Evolutionary conservation across 2,888 invertebrate species (phyloP).

Genomic region (Platycheirus rosarum): DNA sequence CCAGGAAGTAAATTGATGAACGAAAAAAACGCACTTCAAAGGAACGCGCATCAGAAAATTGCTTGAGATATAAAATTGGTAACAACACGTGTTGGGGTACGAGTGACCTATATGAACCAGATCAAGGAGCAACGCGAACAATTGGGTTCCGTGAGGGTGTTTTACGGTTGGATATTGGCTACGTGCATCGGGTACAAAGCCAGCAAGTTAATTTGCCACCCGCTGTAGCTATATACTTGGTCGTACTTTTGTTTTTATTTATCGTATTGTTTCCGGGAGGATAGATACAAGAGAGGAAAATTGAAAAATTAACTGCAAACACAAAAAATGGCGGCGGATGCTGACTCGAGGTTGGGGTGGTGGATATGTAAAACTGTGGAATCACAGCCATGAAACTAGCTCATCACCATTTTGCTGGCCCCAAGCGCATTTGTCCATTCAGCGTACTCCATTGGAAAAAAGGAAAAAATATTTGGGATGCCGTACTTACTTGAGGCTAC

Average conservation of each 20-base stretch:
- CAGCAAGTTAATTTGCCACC: not conserved
- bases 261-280: not conserved
- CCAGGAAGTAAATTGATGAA: constrained; percentile 14
- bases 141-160: not conserved
- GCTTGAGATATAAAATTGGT: constrained; percentile 37
- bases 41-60: constrained; percentile 38
- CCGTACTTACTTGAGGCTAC: too few species aligned
- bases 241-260: not conserved
- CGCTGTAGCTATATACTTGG: constrained; percentile 32
- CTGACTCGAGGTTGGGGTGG: too few species aligned
- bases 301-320: not conserved
- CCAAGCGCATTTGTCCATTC: not conserved
- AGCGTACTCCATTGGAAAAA: too few species aligned
- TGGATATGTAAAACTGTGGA: not conserved
- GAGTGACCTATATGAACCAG: not conserved
- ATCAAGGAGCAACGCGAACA: not conserved
- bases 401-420: not conserved
- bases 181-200: not conserved
- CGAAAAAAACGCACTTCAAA: not conserved
- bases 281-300: not conserved
- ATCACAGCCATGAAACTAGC: not conserved
- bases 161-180: not conserved
- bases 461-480: too few species aligned
- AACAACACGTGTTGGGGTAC: constrained; percentile 16
- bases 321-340: not conserved